phyloP scores from a whole-genome alignment of 2,888 invertebrate species.

The Melinaea menophilus region DNA sequence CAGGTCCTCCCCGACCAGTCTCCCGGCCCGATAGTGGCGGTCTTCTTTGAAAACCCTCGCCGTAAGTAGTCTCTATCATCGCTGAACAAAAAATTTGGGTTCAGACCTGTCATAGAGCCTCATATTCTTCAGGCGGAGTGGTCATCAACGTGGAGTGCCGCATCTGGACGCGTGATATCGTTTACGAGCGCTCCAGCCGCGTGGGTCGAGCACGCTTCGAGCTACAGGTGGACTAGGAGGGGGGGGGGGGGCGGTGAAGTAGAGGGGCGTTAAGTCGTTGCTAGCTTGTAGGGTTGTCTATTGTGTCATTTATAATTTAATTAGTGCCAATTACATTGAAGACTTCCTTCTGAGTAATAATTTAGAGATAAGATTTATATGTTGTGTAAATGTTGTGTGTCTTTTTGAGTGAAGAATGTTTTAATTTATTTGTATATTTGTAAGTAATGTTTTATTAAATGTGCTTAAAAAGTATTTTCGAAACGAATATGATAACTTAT shows the following conservation, averaged over 20 bases:
- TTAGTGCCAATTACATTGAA: constrained; percentile 5
- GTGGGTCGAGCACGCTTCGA: constrained; percentile 67
- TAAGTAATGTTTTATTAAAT: not conserved
- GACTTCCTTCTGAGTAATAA: not conserved
- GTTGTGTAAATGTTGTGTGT: not conserved
- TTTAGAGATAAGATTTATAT: not conserved
- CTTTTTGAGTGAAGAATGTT: not conserved
- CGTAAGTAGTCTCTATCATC: constrained; percentile 43
- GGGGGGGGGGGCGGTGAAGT: not conserved
- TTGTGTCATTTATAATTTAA: not conserved
- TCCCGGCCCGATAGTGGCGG: constrained; percentile 59
- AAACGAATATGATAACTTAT: too few relatives aligned
- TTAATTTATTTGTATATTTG: not conserved
- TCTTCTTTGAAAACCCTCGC: constrained; percentile 64
- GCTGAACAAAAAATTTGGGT: not conserved
- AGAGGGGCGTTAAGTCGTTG: not conserved
- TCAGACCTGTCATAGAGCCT: not conserved
- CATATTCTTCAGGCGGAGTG: constrained; percentile 52
- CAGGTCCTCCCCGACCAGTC: constrained; percentile 55
- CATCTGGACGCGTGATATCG: constrained; percentile 67
- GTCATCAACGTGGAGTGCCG: constrained; percentile 72
- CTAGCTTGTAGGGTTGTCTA: constrained; percentile 1
- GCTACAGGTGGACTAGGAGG: constrained; percentile 54
- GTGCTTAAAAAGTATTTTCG: too few relatives aligned
- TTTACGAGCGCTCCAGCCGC: constrained; percentile 59